Evolutionary conservation across 2,888 invertebrate species (phyloP), one percentile per base, ranked within the genome.

Genomic region (Branchipolynoe longqiensis): DNA sequence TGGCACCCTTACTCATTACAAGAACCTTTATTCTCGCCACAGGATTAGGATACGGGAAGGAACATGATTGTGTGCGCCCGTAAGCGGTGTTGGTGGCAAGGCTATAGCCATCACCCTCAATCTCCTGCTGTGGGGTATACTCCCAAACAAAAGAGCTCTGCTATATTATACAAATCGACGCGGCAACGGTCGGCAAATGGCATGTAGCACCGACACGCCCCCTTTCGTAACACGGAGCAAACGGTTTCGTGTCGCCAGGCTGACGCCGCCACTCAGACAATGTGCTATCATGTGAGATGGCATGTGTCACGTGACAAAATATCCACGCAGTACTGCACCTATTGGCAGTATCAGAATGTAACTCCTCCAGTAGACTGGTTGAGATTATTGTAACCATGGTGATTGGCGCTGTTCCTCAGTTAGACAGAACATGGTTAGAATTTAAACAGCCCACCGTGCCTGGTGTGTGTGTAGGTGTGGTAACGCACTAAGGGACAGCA

Each of bases 251-350:
- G 78, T 78, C 28, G 78, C 28, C 78, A 78, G 31, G 78, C 48
- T n/a, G 78, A 78, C 78, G 78, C 48, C 78, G 78, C 41, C 48
- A 48, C 41, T 28, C 54, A 48, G 78, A 78, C 78, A 48, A 69
- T 78, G 31, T 18, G 78, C 14, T 18, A 31, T 78, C 78, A 78
- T 18, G 78, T 33, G 54, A 78, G 41, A 78, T 78, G 78, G 14
- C 78, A 78, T 78, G 78, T 78, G 78, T 54, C 78, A 78, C 78
- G 78, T 69, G 78, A 78, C 78, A 4, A 48, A 48, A 54, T 48
- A 48, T 33, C 33, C 69, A 38, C 3, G 3, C 38, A n/a, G 36
- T 31, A 38, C 36, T 38, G 69, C 69, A 18, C 33, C 69, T 38
- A 12, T 48, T 12, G 48, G 48, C 48, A 18, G n/a, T 8, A 8